A percentile compares a stretch with the other conserved stretches of the same genome.
Conservation (phyloP, 2,888 invertebrate species). For the Temnothorax rugatulus region DNA sequence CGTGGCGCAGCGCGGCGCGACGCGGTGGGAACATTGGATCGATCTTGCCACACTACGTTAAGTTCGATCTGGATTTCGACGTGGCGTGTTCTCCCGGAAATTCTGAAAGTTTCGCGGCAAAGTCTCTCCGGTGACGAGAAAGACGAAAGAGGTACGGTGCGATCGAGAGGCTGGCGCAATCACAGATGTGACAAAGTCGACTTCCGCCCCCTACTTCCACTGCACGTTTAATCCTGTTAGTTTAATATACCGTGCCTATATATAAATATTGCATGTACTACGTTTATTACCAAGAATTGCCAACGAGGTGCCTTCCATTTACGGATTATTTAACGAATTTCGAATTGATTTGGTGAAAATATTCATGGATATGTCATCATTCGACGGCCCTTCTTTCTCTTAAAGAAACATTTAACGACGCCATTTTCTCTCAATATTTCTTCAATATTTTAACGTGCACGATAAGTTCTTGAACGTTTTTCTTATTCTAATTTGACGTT, state of each 20-base stretch:
- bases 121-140: conserved; percentile 38
- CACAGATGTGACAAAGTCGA: conserved; percentile 43
- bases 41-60: conserved; percentile 48
- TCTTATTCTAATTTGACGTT: neutral
- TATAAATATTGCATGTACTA: neutral
- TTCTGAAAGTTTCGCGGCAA: conserved; percentile 56
- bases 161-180: conserved; percentile 36
- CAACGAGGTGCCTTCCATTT: neutral
- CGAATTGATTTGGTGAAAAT: neutral
- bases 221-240: conserved; percentile 1
- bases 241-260: neutral
- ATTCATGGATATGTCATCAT: neutral
- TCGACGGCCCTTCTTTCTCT: neutral
- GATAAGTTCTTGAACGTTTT: neutral
- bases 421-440: neutral
- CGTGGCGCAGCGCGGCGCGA: neutral
- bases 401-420: neutral
- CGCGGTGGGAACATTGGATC: conserved; percentile 38
- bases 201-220: neutral
- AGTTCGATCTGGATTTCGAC: conserved; percentile 60
- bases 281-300: neutral
- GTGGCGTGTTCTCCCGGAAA: conserved; percentile 44
- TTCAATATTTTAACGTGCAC: neutral
- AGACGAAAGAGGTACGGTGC: neutral
- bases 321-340: neutral